A percentile compares a stretch with the other conserved stretches of the same genome.
These are phyloP conservation scores for Sylvietta virens DNA, from an alignment of 2,113 vertebrate genomes.

Conservation along the genomic window DNA sequence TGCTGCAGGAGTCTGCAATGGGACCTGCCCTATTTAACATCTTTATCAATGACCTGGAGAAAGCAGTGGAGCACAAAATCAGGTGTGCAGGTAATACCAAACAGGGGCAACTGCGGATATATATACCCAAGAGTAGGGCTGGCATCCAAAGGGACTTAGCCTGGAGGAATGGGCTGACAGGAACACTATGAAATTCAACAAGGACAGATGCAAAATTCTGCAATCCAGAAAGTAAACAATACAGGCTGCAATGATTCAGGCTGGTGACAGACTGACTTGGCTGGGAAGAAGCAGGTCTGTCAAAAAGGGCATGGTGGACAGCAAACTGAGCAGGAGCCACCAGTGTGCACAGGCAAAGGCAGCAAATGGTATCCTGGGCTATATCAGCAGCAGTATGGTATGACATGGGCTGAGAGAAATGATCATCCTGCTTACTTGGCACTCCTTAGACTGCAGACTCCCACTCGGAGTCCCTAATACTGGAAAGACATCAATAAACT, in stretches of 20 bases:
- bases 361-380: not conserved
- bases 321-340: not conserved
- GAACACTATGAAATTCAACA: not conserved
- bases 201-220: not conserved
- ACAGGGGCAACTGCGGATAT: fast-evolving
- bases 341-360: not conserved
- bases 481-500: not conserved
- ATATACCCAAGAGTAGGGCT: not conserved
- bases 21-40: not conserved
- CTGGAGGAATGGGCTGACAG: not conserved
- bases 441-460: not conserved
- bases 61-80: not conserved
- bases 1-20: not conserved
- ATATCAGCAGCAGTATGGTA: not conserved
- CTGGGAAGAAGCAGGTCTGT: not conserved
- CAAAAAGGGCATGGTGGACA: not conserved
- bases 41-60: not conserved
- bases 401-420: not conserved
- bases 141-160: not conserved
- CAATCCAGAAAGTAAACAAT: not conserved
- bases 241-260: not conserved
- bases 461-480: not conserved
- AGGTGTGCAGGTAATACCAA: not conserved
- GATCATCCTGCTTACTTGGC: not conserved
- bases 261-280: not conserved